Percentiles rank a stretch among this genome's conserved stretches.
These are phyloP conservation scores for Anoplophora glabripennis DNA, from an alignment of 1,140 invertebrate species.

Conservation along the genomic window DNA sequence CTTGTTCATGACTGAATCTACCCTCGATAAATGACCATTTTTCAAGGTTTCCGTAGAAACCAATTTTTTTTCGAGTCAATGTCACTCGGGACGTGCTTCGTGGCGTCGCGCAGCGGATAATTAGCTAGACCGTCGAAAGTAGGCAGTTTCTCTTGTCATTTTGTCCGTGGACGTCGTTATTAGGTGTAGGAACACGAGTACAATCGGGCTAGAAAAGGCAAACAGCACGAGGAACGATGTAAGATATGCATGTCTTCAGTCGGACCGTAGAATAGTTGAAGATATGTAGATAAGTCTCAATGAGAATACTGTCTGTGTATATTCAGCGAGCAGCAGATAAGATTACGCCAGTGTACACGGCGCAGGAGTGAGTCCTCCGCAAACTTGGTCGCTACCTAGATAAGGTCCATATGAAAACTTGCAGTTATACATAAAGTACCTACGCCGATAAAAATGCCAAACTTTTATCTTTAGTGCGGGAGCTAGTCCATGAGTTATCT, in stretches of 20 bases:
- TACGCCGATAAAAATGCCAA: constrained; percentile 21
- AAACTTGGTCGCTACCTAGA: constrained; percentile 10
- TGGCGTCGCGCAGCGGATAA: too few species aligned
- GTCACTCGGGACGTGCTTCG: too few species aligned
- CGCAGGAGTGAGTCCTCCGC: constrained; percentile 5
- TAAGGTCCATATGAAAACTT: constrained; percentile 22
- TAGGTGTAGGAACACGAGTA: constrained; percentile 15
- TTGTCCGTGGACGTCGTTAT: too few species aligned
- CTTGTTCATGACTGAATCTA: too few species aligned
- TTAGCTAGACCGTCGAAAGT: too few species aligned
- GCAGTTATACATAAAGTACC: constrained; percentile 7
- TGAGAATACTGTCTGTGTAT: constrained; percentile 17
- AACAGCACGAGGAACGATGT: constrained; percentile 16
- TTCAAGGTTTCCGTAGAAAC: too few species aligned
- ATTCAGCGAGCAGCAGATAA: constrained; percentile 9
- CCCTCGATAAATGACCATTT: too few species aligned
- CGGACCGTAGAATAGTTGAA: constrained; percentile 18
- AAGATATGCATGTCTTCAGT: constrained; percentile 21
- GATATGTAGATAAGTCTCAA: constrained; percentile 19
- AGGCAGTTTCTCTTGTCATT: too few species aligned
- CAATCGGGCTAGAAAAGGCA: constrained; percentile 13
- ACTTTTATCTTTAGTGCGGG: constrained; percentile 1
- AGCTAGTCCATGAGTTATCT: too few species aligned
- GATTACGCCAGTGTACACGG: constrained; percentile 10
- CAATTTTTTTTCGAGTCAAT: too few species aligned